Evolutionary conservation across 2,797 vertebrate genomes (phyloP), one percentile per base, ranked within the genome.

Genomic region (Schizopygopsis pylzovi): DNA sequence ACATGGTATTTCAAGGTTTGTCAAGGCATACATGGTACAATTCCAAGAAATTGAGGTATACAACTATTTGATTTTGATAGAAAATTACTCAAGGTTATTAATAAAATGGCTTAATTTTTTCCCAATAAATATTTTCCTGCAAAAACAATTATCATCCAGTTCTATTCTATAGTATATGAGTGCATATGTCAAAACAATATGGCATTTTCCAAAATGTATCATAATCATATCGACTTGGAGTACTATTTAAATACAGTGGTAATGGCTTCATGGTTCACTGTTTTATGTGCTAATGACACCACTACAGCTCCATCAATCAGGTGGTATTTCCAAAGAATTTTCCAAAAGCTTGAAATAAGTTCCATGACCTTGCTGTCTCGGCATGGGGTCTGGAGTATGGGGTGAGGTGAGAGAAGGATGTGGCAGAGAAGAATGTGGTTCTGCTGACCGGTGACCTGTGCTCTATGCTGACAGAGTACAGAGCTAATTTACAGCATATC

Each of bases 381-480:
- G 73, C 63, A 4, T 70, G 79, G 77, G 81, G 71, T 63, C 65
- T 63, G 20, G 8, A 33, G 56, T 2, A 20, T 3, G 15, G 28
- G 28, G 20, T 56, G 56, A 45, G 59, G 37, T 73, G 68, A 87
- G 90, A 93, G 92, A 93, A 95, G 94, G 94, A 95, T 94, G 93
- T 95, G 91, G 93, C 88, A 85, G 72, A 79, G 49, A 91, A 83
- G 92, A 93, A 94, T 92, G 91, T 89, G 84, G 90, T 93, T 93
- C 85, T 94, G 93, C 93, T 95, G 94, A 94, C 91, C 90, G 88
- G 91, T 65, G 90, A 93, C 90, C 93, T 92, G 91, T 79, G 86
- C 71, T 81, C 86, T 10, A 18, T 45, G 89, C 92, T 90, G 91
- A 92, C 83, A 68, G 88, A 84, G 81, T 88, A 63, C 67, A 89